Base-by-base conservation (phyloP, 2,888 invertebrate genomes). In the Portevinia maculata region DNA sequence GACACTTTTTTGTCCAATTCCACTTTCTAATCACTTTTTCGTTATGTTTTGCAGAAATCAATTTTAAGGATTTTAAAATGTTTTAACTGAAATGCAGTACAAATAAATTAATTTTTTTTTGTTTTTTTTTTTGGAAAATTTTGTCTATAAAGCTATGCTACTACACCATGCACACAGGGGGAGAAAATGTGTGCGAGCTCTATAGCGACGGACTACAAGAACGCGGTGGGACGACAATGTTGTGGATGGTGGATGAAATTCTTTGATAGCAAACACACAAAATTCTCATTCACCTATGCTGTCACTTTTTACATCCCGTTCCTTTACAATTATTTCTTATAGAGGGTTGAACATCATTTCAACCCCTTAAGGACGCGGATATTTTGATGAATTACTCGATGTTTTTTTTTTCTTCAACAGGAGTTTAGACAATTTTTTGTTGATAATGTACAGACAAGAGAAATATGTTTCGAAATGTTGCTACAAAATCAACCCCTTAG, bases 171-270 rank as follows among this genome's bases (percentile, higher is more conserved):
- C 67, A 69, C 48, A 52, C 57, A 39, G 46, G 53, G 46, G 46
- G 46, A 62, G 53, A 53, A 70, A 70, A 76, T 62, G 30, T 55
- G 62, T 70, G 37, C 55, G 39, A 52, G 65, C 65, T 53, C 60
- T 67, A 67, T 32, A 32, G 32, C 52, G 59, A 62, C 74, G 48
- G 37, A 30, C 24, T 65, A 34, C 41, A 64, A 74, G 48, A 48
- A 79, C 55, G 53, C 64, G 59, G 53, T 59, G 44, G 17, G 64
- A 59, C 30, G 52, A 60, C 37, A 46, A 48, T 48, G 17, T 48
- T 62, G 62, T 62, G 64, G 70, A 76, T 71, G 44, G 53, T 67
- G 60, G 41, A 79, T 52, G 30, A 65, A 79, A 53, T 46, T 69
- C 70, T 65, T 78, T 50, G 32, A 57, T 52, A 50, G 48, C 55